phyloP scores from a whole-genome alignment of 2,888 invertebrate genomes.

The Lasioglossum malachurum region DNA sequence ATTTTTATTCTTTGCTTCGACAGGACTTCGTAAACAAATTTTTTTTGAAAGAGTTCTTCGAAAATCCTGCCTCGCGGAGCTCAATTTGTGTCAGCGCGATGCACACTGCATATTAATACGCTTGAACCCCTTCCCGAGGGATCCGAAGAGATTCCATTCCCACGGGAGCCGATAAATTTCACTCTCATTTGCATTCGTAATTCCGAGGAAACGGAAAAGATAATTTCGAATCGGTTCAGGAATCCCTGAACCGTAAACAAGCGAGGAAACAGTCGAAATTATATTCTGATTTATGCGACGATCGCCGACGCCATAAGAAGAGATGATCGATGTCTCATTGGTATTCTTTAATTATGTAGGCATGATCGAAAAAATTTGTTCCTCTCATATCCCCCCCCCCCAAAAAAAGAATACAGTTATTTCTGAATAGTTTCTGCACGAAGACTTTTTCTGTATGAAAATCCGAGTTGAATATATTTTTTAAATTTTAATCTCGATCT shows the following conservation, averaged over 20 bases:
- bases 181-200: conserved; percentile 25
- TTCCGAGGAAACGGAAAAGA: conserved; percentile 17
- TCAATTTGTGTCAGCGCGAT: neutral
- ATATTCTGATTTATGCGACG: conserved; percentile 9
- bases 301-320: neutral
- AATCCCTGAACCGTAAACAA: neutral
- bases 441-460: neutral
- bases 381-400: neutral
- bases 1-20: neutral
- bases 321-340: neutral
- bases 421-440: neutral
- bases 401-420: neutral
- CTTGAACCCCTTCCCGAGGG: conserved; percentile 21
- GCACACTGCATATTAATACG: conserved; percentile 34
- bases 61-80: neutral
- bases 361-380: neutral
- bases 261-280: neutral
- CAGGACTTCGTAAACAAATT: neutral
- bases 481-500: too few relatives aligned
- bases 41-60: neutral
- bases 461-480: too few relatives aligned
- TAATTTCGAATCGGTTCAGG: neutral
- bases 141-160: conserved; percentile 27
- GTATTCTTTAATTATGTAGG: neutral
- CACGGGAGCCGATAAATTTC: conserved; percentile 45